A percentile compares a stretch with the other conserved stretches of the same genome.
phyloP scores from a whole-genome alignment of 2,888 invertebrate species.

The Lasioglossum calceatum region DNA sequence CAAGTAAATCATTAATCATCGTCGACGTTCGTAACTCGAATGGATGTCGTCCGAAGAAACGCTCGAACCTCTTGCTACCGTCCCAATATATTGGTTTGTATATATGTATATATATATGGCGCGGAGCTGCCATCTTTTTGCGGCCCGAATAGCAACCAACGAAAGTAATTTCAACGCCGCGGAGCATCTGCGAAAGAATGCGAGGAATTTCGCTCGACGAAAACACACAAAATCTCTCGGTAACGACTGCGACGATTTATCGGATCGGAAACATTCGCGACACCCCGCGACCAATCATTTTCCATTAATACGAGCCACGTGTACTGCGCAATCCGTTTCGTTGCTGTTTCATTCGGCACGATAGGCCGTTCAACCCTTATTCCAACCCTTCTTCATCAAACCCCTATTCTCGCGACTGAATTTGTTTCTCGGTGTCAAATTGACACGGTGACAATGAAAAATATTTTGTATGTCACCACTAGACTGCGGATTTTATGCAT shows the following conservation, averaged over 20 bases:
- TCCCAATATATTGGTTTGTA: neutral
- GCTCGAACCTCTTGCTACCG: neutral
- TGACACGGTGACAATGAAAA: too few relatives aligned
- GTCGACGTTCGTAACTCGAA: neutral
- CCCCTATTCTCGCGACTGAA: too few relatives aligned
- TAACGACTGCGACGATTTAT: conserved; percentile 4
- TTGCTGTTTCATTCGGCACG: neutral
- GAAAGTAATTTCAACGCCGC: neutral
- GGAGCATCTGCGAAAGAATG: neutral
- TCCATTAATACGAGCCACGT: neutral
- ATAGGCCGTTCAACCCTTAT: neutral
- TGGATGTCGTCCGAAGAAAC: neutral
- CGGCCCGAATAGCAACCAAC: neutral
- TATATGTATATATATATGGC: neutral
- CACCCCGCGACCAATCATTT: neutral
- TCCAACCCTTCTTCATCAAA: too few relatives aligned
- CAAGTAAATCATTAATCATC: conserved; percentile 24
- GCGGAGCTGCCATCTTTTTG: neutral
- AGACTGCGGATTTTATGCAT: too few relatives aligned
- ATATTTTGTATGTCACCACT: too few relatives aligned
- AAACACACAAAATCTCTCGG: neutral
- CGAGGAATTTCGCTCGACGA: neutral
- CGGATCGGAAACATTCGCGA: neutral
- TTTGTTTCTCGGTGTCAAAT: too few relatives aligned
- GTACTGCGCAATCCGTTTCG: neutral